Evolutionary conservation across 2,113 vertebrate genomes (phyloP).

Genomic region (Lota lota): DNA sequence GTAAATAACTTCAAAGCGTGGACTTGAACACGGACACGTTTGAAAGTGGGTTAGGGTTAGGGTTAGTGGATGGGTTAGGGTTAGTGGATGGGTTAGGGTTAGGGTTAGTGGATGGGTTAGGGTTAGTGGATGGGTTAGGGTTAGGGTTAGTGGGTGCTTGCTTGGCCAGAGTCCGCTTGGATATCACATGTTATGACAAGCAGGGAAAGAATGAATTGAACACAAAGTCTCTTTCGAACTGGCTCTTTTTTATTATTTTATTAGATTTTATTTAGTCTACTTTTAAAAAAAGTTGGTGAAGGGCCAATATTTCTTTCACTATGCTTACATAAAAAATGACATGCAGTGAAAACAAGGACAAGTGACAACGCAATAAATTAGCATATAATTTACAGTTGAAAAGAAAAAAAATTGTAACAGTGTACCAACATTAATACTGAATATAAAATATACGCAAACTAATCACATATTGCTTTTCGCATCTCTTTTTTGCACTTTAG

Average conservation of each 20-base stretch:
- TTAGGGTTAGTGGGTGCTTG: too few species aligned
- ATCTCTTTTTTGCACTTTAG: conserved; percentile 78
- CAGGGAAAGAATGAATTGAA: conserved; percentile 25
- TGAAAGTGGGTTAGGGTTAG: too few species aligned
- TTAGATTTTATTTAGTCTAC: conserved; percentile 57
- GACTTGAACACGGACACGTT: too few species aligned
- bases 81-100: too few species aligned
- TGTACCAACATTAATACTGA: conserved; percentile 98
- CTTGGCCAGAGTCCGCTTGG: too few species aligned
- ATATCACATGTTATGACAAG: conserved; percentile 23
- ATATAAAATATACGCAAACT: conserved; percentile 96
- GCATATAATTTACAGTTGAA: conserved; percentile 98
- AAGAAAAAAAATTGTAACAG: conserved; percentile 91
- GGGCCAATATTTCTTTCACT: conserved; percentile 80
- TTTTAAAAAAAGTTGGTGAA: conserved; percentile 82
- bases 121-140: too few species aligned
- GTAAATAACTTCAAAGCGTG: too few species aligned
- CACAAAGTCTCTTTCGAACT: conserved; percentile 73
- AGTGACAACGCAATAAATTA: conserved; percentile 98
- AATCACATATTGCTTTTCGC: conserved; percentile 83
- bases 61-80: too few species aligned
- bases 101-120: too few species aligned
- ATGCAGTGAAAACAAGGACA: conserved; percentile 89
- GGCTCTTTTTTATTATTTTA: conserved; percentile 88
- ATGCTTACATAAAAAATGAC: conserved; percentile 82